Base-by-base conservation (phyloP, 2,888 invertebrate species). In the Mythimna loreyi region DNA sequence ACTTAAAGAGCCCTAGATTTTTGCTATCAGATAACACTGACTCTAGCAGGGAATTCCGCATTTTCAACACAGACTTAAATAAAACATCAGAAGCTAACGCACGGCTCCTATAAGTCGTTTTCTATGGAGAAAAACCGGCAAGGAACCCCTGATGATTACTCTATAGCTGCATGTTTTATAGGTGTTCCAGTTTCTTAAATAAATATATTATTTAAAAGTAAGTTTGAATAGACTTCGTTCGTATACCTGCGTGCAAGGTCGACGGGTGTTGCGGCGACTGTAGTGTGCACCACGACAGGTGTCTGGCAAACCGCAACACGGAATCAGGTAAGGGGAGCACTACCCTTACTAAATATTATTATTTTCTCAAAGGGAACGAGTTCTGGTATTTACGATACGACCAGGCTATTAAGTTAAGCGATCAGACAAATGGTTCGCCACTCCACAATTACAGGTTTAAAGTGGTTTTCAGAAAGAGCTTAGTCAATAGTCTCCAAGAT, bases 241-340 rank as follows among this genome's bases (percentile, higher is more conserved):
- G 57, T 23, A 62, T 67, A 36, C 30, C 55, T 53, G 64, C 45
- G 53, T 60, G 61, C 80, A 86, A 85, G 80, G 76, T 75, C 78
- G 74, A 63, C 78, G 58, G 70, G 71, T 78, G 62, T 67, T 59
- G 63, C 43, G 59, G 58, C 67, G 50, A 61, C 64, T 67, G 57
- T 53, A 53, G 57, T 69, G 62, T 59, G 59, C 33, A 69, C 67
- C 40, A 65, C 55, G 68, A 72, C 77, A 85, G 72, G 79, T 83
- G 76, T 62, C 59, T 58, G 43, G 52, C 62, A 63, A 72, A 71
- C 78, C 73, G 67, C 81, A 75, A 64, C 45, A 61, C 56, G 49
- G 67, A 79, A 72, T 72, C 69, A 70, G 58, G 43, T 81, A 52
- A 66, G 64, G 55, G 52, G 28, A 55, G 47, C 19, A 56, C 28